phyloP scores from a whole-genome alignment of 35 echinoderm and acorn worm genomes.

The Chiridota heheva region DNA sequence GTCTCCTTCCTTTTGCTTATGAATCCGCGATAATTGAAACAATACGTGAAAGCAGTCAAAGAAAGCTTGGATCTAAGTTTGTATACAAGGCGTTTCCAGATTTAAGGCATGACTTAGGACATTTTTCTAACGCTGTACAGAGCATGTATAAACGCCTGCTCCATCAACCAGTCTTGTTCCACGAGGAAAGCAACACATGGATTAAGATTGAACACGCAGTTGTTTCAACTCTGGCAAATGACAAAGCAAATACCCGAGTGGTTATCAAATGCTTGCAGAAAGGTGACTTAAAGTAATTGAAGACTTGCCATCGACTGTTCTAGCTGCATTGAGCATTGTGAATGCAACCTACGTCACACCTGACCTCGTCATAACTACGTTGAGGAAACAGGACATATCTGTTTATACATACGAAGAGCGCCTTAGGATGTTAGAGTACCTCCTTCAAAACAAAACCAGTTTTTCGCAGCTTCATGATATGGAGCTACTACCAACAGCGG shows the following conservation, averaged over 20 bases:
- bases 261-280: conserved; percentile 13
- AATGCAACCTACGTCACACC: conserved; percentile 3
- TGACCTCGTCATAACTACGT: too few relatives aligned
- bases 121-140: conserved; percentile 16
- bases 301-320: neutral
- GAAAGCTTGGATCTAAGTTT: neutral
- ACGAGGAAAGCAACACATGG: neutral
- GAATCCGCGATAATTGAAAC: conserved; percentile 11
- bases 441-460: neutral
- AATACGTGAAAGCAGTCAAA: neutral
- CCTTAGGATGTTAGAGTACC: neutral
- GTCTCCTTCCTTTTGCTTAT: conserved; percentile 64
- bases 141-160: neutral
- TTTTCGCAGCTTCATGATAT: neutral
- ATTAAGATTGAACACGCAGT: conserved; percentile 17
- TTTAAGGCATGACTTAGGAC: neutral
- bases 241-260: too few relatives aligned
- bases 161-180: neutral
- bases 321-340: neutral
- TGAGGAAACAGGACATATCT: too few relatives aligned
- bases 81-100: conserved; percentile 24
- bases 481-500: neutral
- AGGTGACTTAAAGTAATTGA: neutral
- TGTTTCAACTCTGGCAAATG: too few relatives aligned
- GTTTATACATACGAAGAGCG: conserved; percentile 1